Evolutionary conservation across 2,888 invertebrate genomes (phyloP).

Genomic region (Lypha dubia): DNA sequence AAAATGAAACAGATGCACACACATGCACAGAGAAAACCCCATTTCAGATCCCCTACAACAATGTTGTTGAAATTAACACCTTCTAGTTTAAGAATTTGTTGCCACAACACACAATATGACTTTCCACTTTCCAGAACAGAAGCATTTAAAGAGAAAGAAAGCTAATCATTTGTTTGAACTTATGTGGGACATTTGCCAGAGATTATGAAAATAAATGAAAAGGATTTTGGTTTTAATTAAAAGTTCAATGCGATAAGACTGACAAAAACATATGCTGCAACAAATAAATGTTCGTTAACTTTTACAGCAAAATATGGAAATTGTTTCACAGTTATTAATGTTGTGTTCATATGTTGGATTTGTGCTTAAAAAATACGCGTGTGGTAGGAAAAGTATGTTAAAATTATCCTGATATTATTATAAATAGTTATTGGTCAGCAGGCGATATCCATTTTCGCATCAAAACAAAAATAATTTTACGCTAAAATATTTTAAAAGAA

Average conservation of each 20-base stretch:
- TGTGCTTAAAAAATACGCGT: not conserved
- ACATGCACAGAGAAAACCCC: slow-evolving; percentile 36
- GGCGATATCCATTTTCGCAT: too few species aligned
- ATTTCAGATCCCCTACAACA: slow-evolving; percentile 8
- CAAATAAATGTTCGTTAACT: slow-evolving; percentile 59
- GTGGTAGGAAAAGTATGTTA: not conserved
- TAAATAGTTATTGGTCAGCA: too few species aligned
- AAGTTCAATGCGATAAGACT: slow-evolving; percentile 69
- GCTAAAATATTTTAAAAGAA: too few species aligned
- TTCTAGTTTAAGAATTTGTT: slow-evolving; percentile 62
- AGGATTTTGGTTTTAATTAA: slow-evolving; percentile 66
- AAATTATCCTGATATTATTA: too few species aligned
- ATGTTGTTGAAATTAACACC: slow-evolving; percentile 70
- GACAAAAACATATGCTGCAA: slow-evolving; percentile 59
- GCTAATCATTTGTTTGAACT: slow-evolving; percentile 66
- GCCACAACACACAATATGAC: slow-evolving; percentile 26
- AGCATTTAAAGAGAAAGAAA: slow-evolving; percentile 17
- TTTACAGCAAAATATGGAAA: slow-evolving; percentile 1
- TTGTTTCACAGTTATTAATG: not conserved
- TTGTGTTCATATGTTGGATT: not conserved
- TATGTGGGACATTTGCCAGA: slow-evolving; percentile 59
- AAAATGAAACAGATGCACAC: slow-evolving; percentile 22
- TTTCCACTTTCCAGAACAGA: not conserved
- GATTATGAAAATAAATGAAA: slow-evolving; percentile 62
- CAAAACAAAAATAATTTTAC: too few species aligned